A percentile compares a stretch with the other conserved stretches of the same genome.
phyloP scores from a whole-genome alignment of 2,888 invertebrate species.

The Trissolcus japonicus region DNA sequence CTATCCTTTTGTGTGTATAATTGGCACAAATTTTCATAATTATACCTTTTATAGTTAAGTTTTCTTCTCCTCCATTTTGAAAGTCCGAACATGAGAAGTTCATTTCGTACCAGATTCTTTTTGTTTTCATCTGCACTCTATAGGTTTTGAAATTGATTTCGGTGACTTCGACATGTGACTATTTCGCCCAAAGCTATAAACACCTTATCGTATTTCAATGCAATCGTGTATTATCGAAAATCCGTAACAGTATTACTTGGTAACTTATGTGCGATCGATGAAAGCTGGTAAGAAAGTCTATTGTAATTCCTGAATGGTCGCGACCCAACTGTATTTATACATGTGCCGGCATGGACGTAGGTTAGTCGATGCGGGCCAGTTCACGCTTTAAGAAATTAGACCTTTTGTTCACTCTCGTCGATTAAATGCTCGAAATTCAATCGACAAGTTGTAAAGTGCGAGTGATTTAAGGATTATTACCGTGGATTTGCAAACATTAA shows the following conservation, averaged over 20 bases:
- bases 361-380: constrained; percentile 71
- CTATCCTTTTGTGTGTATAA: neutral
- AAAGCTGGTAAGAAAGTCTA: constrained; percentile 76
- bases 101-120: neutral
- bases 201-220: constrained; percentile 52
- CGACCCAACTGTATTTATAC: constrained; percentile 75
- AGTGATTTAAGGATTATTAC: constrained; percentile 61
- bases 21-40: neutral
- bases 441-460: constrained; percentile 58
- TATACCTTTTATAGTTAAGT: neutral
- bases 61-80: neutral
- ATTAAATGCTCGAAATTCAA: constrained; percentile 56
- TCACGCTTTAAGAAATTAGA: constrained; percentile 69
- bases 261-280: constrained; percentile 74
- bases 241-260: constrained; percentile 74
- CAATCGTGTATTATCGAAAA: constrained; percentile 69
- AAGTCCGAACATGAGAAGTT: neutral
- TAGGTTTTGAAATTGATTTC: constrained; percentile 14
- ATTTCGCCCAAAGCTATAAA: constrained; percentile 20
- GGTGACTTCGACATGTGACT: constrained; percentile 1
- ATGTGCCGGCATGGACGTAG: constrained; percentile 72
- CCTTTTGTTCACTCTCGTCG: constrained; percentile 55
- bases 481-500: constrained; percentile 25
- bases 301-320: constrained; percentile 76
- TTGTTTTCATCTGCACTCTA: neutral